Evolutionary conservation across 37 sponge, comb jelly and placozoan genomes (phyloP).

Genomic region (Beroe ovata): DNA sequence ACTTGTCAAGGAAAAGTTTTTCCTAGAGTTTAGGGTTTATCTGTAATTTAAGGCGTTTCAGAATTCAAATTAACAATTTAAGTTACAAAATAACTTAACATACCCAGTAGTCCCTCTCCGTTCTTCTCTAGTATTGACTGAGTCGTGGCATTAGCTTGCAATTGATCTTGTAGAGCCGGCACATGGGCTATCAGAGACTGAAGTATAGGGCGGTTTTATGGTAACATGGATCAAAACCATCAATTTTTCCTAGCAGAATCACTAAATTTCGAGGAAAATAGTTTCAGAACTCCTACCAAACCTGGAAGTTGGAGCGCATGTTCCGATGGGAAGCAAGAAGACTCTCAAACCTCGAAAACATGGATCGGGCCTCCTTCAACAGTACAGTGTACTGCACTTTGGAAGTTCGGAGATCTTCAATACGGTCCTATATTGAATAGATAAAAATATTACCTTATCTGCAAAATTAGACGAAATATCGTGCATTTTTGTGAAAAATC

Average conservation of each 20-base stretch:
- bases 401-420: neutral
- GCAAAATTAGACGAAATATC: no score
- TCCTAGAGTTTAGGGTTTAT: no score
- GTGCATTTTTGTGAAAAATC: no score
- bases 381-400: conserved; percentile 10
- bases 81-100: neutral
- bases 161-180: neutral
- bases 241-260: no score
- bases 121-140: conserved; percentile 12
- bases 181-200: conserved; percentile 20
- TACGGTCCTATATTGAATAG: neutral
- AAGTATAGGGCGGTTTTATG: no score
- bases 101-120: conserved; percentile 43
- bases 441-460: no score
- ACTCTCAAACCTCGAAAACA: conserved; percentile 1
- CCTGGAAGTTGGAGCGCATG: conserved; percentile 8
- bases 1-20: no score
- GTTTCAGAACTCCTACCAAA: neutral
- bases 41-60: no score
- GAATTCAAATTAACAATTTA: neutral
- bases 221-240: no score
- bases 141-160: conserved; percentile 33
- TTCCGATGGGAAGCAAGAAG: conserved; percentile 4
- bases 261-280: neutral
- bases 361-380: neutral